These are phyloP conservation scores for Rhopilema esculentum DNA, from an alignment of 30 jellyfish, hydroid and myxozoan genomes.

Conservation along the genomic window DNA sequence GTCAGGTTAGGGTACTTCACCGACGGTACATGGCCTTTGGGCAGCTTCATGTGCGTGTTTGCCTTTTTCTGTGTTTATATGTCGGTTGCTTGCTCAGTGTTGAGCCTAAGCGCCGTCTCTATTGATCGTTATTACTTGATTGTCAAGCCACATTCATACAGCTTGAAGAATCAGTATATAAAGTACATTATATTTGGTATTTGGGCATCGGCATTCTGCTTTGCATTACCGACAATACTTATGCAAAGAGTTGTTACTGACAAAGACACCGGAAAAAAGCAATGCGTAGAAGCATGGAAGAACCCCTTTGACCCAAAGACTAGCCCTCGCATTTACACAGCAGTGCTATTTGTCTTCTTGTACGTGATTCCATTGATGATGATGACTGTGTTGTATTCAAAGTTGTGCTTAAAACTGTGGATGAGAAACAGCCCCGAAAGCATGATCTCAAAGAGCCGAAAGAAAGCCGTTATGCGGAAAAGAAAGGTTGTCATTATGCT, in stretches of 20 bases:
- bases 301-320: slow-evolving; percentile 55
- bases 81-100: slow-evolving; percentile 80
- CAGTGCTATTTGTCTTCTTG: slow-evolving; percentile 53
- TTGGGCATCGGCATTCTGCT: slow-evolving; percentile 64
- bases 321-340: slow-evolving; percentile 80
- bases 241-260: slow-evolving; percentile 65
- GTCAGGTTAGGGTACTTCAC: slow-evolving; percentile 18
- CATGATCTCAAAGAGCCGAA: slow-evolving; percentile 7
- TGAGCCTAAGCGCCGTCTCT: slow-evolving; percentile 65
- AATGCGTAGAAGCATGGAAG: slow-evolving; percentile 80
- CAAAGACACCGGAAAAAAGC: slow-evolving; percentile 11
- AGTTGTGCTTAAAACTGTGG: slow-evolving; percentile 66
- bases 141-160: slow-evolving; percentile 55
- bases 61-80: slow-evolving; percentile 52
- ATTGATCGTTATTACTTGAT: slow-evolving; percentile 80
- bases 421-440: slow-evolving; percentile 25
- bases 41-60: slow-evolving; percentile 71
- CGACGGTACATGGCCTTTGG: slow-evolving; percentile 79
- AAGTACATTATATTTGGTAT: slow-evolving; percentile 41
- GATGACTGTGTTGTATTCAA: slow-evolving; percentile 69
- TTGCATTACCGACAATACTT: slow-evolving; percentile 75
- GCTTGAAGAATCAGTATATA: slow-evolving; percentile 6
- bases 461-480: slow-evolving; percentile 13
- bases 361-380: slow-evolving; percentile 66
- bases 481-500: slow-evolving; percentile 78